Conservation (phyloP, 1,140 invertebrate genomes). For the Pectinophora gossypiella region DNA sequence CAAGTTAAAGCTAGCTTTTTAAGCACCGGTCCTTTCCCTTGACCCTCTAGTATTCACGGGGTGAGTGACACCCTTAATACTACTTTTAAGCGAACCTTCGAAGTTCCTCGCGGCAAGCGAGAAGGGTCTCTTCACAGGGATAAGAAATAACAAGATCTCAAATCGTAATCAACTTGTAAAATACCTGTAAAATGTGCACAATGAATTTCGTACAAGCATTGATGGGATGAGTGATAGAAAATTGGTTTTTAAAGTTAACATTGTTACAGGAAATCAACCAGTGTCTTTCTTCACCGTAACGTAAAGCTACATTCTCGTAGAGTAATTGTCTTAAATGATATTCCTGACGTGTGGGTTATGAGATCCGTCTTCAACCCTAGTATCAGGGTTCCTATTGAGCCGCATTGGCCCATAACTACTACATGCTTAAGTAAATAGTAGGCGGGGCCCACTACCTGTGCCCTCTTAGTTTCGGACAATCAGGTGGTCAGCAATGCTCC, state of each 20-base stretch:
- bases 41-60: conserved; percentile 61
- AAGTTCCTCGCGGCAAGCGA: conserved; percentile 42
- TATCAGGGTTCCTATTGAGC: too few relatives aligned
- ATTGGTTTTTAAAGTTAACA: background rate
- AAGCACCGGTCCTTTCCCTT: conserved; percentile 47
- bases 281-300: background rate
- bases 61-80: conserved; percentile 49
- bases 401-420: too few relatives aligned
- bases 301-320: too few relatives aligned
- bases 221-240: background rate
- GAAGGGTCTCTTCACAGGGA: conserved; percentile 57
- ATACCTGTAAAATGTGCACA: conserved; percentile 52
- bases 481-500: too few relatives aligned
- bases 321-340: too few relatives aligned
- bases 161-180: conserved; percentile 17
- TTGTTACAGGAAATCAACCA: background rate
- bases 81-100: conserved; percentile 53
- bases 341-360: too few relatives aligned
- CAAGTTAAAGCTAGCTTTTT: conserved; percentile 22
- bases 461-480: too few relatives aligned
- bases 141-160: conserved; percentile 14
- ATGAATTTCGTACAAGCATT: background rate
- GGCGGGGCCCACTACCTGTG: too few relatives aligned
- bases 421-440: too few relatives aligned
- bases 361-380: too few relatives aligned